phyloP scores from a whole-genome alignment of 2,113 vertebrate species.

The Neopipo cinnamomea region DNA sequence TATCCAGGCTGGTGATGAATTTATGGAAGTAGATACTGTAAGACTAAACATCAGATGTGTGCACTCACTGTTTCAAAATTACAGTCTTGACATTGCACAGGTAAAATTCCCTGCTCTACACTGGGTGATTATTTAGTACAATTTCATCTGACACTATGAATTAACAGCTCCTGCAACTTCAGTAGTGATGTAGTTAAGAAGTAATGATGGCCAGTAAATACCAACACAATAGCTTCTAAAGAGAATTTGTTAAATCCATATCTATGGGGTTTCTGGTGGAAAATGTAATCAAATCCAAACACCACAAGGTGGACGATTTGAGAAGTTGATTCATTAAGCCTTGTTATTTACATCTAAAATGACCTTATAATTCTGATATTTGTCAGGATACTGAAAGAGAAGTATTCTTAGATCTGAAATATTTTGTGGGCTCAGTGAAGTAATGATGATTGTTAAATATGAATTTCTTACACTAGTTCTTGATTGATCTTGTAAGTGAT shows the following conservation, averaged over 20 bases:
- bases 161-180: neutral
- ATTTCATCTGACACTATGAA: neutral
- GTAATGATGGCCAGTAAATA: neutral
- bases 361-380: neutral
- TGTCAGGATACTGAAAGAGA: neutral
- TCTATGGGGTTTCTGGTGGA: accelerated
- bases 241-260: neutral
- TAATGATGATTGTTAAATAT: neutral
- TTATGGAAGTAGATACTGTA: neutral
- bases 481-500: neutral
- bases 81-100: neutral
- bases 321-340: neutral
- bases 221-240: neutral
- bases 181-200: neutral
- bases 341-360: neutral
- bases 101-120: neutral
- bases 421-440: neutral
- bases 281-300: neutral
- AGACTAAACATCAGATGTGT: neutral
- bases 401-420: neutral
- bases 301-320: neutral
- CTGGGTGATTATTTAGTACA: neutral
- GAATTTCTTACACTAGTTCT: neutral
- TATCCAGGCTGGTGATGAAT: neutral
- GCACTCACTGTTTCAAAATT: neutral